phyloP scores from a whole-genome alignment of 1,140 invertebrate genomes.

The Drosophila equinoxialis region DNA sequence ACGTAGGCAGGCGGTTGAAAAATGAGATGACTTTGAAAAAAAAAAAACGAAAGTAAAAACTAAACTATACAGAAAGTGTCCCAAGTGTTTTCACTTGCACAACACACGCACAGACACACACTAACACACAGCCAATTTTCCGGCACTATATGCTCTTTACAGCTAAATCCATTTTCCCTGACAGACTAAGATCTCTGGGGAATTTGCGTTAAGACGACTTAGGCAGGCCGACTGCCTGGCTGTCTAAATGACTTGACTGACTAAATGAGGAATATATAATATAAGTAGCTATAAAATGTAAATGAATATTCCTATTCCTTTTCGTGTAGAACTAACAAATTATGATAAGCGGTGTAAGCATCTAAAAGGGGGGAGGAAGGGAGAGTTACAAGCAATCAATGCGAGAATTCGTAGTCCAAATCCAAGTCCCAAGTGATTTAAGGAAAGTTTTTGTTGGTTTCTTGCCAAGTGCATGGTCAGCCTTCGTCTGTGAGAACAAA shows the following conservation, averaged over 20 bases:
- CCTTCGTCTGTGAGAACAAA: slow-evolving; percentile 37
- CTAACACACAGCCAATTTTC: slow-evolving; percentile 2
- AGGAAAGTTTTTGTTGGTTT: slow-evolving; percentile 45
- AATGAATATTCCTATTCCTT: neutral
- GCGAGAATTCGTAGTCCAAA: slow-evolving; percentile 18
- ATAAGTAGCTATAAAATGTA: slow-evolving; percentile 11
- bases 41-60: neutral
- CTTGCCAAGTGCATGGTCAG: slow-evolving; percentile 71
- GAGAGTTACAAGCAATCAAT: slow-evolving; percentile 63
- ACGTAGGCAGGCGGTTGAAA: slow-evolving; percentile 22
- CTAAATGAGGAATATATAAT: slow-evolving; percentile 36
- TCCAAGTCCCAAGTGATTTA: slow-evolving; percentile 36
- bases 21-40: slow-evolving; percentile 40
- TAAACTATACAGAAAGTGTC: slow-evolving; percentile 26
- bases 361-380: slow-evolving; percentile 56
- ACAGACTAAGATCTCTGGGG: slow-evolving; percentile 36
- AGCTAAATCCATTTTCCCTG: slow-evolving; percentile 57
- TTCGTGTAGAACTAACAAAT: slow-evolving; percentile 46
- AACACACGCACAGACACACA: slow-evolving; percentile 22
- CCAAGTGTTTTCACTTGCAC: slow-evolving; percentile 42
- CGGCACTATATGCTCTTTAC: slow-evolving; percentile 36
- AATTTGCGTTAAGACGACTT: slow-evolving; percentile 58
- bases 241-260: neutral
- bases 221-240: slow-evolving; percentile 21
- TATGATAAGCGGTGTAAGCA: slow-evolving; percentile 75